phyloP scores from a whole-genome alignment of 2,113 vertebrate genomes.

The Aegotheles bennettii region DNA sequence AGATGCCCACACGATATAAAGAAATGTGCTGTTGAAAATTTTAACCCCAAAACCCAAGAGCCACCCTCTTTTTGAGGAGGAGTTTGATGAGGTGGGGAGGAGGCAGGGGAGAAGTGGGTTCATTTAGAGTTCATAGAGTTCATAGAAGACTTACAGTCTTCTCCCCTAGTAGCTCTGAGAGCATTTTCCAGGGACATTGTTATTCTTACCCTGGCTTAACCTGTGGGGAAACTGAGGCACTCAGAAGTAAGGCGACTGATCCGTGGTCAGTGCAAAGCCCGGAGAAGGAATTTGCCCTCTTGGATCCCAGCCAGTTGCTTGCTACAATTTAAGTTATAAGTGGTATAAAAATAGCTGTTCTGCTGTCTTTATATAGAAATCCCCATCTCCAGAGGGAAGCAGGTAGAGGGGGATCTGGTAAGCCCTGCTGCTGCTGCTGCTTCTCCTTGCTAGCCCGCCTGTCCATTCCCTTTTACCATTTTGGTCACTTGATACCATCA shows the following conservation, averaged over 20 bases:
- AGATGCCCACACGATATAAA: background rate
- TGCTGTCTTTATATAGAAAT: background rate
- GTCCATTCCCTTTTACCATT: background rate
- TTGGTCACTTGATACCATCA: conserved; percentile 46
- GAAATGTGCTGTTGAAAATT: background rate
- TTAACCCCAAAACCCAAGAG: background rate
- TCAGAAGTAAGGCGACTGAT: background rate
- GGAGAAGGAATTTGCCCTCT: background rate
- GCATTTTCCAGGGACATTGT: background rate
- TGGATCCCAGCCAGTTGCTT: background rate
- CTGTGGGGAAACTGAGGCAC: background rate
- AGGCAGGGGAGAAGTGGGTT: background rate
- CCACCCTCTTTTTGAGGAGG: background rate
- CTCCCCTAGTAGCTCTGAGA: background rate
- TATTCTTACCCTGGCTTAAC: background rate
- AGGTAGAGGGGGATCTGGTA: background rate
- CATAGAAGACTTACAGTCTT: background rate
- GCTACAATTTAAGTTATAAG: background rate
- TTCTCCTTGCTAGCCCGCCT: background rate
- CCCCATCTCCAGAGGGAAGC: background rate
- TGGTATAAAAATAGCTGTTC: background rate
- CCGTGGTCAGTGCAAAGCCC: background rate
- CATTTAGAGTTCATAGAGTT: background rate
- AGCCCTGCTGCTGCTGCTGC: background rate
- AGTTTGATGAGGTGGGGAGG: background rate